Evolutionary conservation across 2,888 invertebrate species (phyloP).

Genomic region (Volucella bombylans): DNA sequence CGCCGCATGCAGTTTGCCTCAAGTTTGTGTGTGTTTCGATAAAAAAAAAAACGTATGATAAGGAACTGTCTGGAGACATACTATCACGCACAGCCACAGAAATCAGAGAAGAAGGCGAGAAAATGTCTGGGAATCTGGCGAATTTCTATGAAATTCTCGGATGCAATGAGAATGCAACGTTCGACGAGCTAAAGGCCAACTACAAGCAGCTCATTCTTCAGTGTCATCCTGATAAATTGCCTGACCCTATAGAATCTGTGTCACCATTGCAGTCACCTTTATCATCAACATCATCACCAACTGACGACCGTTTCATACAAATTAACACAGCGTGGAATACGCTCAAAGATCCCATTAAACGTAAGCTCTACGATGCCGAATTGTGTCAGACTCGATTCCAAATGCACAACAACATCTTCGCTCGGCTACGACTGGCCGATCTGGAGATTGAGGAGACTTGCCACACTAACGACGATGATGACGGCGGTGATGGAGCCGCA

Average conservation of each 20-base stretch:
- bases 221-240: conserved; percentile 82
- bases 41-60: conserved; percentile 49
- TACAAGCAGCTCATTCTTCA: conserved; percentile 81
- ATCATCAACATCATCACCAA: conserved; percentile 9
- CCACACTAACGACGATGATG: conserved; percentile 79
- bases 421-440: conserved; percentile 81
- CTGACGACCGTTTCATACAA: conserved; percentile 81
- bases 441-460: conserved; percentile 82
- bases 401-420: conserved; percentile 85
- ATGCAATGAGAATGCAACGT: conserved; percentile 76
- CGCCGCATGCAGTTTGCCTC: background rate
- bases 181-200: conserved; percentile 80
- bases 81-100: background rate
- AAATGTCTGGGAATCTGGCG: conserved; percentile 51
- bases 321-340: conserved; percentile 89
- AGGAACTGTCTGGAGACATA: conserved; percentile 28
- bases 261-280: conserved; percentile 39
- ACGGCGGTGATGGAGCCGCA: conserved; percentile 61
- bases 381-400: conserved; percentile 85
- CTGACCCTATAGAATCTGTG: conserved; percentile 51
- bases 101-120: no score
- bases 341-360: conserved; percentile 85
- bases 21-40: conserved; percentile 36
- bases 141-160: conserved; percentile 80
- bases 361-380: conserved; percentile 87